Evolutionary conservation across 2,888 invertebrate species (phyloP).

Genomic region (Caenorhabditis uteleia): DNA sequence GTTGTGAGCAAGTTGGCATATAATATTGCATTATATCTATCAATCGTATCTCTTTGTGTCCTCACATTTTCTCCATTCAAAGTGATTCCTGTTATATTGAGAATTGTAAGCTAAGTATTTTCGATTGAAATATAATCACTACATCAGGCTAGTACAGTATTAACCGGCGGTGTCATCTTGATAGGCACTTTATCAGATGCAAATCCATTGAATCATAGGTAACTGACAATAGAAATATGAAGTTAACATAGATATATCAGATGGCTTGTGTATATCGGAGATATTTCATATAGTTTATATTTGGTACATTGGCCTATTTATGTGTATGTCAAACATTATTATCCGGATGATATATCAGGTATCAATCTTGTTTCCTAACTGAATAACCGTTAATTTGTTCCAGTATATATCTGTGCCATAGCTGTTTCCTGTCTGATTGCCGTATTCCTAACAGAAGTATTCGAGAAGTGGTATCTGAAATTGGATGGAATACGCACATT

Average conservation of each 20-base stretch:
- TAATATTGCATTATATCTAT: no score
- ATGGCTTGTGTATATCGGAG: constrained; percentile 37
- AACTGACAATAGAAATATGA: no score
- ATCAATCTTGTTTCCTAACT: neutral
- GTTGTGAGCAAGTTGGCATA: no score
- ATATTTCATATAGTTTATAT: constrained; percentile 45
- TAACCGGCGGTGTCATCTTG: constrained; percentile 13
- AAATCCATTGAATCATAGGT: constrained; percentile 20
- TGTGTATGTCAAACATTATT: constrained; percentile 36
- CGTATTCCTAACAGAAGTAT: constrained; percentile 25
- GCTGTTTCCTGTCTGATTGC: constrained; percentile 14
- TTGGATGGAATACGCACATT: constrained; percentile 7
- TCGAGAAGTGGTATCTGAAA: constrained; percentile 40
- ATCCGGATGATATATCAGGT: constrained; percentile 21
- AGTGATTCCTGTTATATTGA: no score
- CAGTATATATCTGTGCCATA: constrained; percentile 30
- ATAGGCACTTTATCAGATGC: constrained; percentile 7
- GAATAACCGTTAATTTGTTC: constrained; percentile 3
- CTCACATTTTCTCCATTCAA: no score
- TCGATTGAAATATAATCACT: no score
- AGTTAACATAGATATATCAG: no score
- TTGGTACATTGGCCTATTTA: constrained; percentile 47
- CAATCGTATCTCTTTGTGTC: no score
- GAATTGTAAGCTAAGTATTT: constrained; percentile 1
- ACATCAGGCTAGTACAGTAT: constrained; percentile 19